Conservation (phyloP, 1,140 invertebrate genomes). For the Drosophila nigrodunni region DNA sequence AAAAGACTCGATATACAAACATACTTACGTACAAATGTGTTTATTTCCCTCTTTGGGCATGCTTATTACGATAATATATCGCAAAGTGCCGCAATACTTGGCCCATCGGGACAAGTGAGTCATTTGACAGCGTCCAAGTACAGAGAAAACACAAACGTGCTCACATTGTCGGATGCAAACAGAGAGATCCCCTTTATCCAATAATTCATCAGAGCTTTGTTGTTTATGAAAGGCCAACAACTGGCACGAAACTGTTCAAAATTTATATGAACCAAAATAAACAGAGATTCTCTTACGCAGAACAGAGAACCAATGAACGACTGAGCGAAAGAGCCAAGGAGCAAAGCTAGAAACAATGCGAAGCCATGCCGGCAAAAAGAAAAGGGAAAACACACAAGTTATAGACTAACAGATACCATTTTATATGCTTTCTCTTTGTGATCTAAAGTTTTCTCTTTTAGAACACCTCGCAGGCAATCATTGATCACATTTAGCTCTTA, state of each 20-base stretch:
- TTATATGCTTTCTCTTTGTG: background rate
- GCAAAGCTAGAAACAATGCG: conserved; percentile 34
- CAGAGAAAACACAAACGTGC: conserved; percentile 30
- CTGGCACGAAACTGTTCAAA: conserved; percentile 34
- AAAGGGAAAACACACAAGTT: background rate
- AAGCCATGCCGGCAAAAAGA: conserved; percentile 42
- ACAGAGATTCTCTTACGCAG: conserved; percentile 45
- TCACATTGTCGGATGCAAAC: conserved; percentile 27
- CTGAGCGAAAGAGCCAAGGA: background rate
- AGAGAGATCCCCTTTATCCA: conserved; percentile 36
- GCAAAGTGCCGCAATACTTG: conserved; percentile 33
- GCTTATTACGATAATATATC: conserved; percentile 47
- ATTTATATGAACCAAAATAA: conserved; percentile 58
- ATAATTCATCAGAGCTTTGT: conserved; percentile 59
- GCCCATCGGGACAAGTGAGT: conserved; percentile 41
- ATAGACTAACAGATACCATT: conserved; percentile 5
- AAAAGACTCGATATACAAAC: conserved; percentile 13
- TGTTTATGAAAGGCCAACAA: conserved; percentile 62
- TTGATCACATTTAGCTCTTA: too few species aligned
- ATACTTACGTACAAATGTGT: background rate
- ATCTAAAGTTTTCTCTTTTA: background rate
- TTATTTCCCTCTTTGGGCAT: conserved; percentile 24
- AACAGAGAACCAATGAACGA: background rate
- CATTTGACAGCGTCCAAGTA: conserved; percentile 36
- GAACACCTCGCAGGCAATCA: background rate